phyloP scores from a whole-genome alignment of 2,888 invertebrate genomes.

The Imbricaverruca yamaguchii region DNA sequence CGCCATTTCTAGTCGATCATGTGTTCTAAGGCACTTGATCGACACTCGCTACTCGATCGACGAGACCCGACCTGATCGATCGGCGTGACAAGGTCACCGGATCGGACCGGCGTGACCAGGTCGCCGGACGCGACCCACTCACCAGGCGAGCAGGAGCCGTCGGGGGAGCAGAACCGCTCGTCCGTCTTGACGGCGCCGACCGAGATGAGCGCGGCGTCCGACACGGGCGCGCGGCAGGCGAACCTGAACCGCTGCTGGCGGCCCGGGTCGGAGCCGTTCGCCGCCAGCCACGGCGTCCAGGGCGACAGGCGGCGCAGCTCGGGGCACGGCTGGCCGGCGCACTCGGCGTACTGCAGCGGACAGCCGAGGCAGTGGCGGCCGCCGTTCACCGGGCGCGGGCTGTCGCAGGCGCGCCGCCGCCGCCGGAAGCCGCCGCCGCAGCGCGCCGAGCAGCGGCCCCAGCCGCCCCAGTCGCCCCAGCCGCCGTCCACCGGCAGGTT shows the following conservation, averaged over 20 bases:
- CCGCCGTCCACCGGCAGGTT: conserved; percentile 64
- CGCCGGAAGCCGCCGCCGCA: conserved; percentile 66
- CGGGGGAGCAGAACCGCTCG: conserved; percentile 59
- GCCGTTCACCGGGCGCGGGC: conserved; percentile 57
- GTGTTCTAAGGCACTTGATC: too few relatives aligned
- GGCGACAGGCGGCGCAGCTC: conserved; percentile 63
- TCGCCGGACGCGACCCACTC: neutral
- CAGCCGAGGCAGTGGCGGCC: conserved; percentile 69
- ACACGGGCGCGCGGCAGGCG: conserved; percentile 66
- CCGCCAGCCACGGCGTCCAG: conserved; percentile 66
- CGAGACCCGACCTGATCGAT: too few relatives aligned
- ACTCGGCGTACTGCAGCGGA: conserved; percentile 61
- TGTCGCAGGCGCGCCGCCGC: conserved; percentile 66
- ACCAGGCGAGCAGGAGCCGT: conserved; percentile 5
- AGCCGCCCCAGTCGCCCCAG: conserved; percentile 61
- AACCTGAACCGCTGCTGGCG: conserved; percentile 66
- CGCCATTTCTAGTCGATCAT: too few relatives aligned
- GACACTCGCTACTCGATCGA: too few relatives aligned
- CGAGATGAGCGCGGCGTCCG: conserved; percentile 52
- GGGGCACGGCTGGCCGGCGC: conserved; percentile 61
- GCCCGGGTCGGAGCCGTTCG: conserved; percentile 38
- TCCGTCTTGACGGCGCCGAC: conserved; percentile 67
- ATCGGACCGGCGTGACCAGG: too few relatives aligned
- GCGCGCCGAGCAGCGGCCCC: conserved; percentile 66
- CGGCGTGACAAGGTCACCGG: too few relatives aligned